Evolutionary conservation across 2,888 invertebrate species (phyloP), one percentile per base, ranked within the genome.

Genomic region (Diarsia dahlii): DNA sequence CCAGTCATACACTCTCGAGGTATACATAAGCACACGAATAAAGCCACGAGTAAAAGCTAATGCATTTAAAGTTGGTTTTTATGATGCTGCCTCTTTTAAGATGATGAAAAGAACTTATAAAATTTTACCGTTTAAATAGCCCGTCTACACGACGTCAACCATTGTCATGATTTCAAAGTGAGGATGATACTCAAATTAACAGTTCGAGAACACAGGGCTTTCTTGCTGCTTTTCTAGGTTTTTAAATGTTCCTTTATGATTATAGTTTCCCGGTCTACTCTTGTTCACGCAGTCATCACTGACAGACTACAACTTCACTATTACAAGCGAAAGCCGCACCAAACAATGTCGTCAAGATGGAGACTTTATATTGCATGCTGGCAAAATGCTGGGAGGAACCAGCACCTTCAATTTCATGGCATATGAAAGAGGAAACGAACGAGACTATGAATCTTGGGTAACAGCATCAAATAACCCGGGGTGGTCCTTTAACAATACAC

Each of bases 341-440:
- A 52, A 74, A 54, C 46, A 46, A 52, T 74, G 62, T 62, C 18
- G 60, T 45, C 23, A 72, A 71, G 72, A 52, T 15, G 50, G 45
- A 12, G 23, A 46, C 13, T 52, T 74, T 15, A 28, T 23, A 2
- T 48, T 63, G 28, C 52, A 75, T 58, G 76, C 65, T 12, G 82
- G 82, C 0, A 77, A 82, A 45, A 64, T 77, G 9, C 50, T 81
- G 6, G 81, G 81, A 52, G 81, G 81, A 6, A 34, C 82, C 6
- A 73, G 62, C 45, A 67, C 64, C 15, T 3, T 71, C 0, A 71
- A 77, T 20, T 15, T 46, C 10, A 60, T 81, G 52, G 0, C 23
- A 6, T 67, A 82, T 4, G 48, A 50, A n/a, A 54, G 82, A 70
- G 82, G 81, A 2, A 46, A 64, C 8, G 34, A 65, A 13, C 50